Evolutionary conservation across 2,888 invertebrate species (phyloP), one percentile per base, ranked within the genome.

Genomic region (Terebella lapidaria): DNA sequence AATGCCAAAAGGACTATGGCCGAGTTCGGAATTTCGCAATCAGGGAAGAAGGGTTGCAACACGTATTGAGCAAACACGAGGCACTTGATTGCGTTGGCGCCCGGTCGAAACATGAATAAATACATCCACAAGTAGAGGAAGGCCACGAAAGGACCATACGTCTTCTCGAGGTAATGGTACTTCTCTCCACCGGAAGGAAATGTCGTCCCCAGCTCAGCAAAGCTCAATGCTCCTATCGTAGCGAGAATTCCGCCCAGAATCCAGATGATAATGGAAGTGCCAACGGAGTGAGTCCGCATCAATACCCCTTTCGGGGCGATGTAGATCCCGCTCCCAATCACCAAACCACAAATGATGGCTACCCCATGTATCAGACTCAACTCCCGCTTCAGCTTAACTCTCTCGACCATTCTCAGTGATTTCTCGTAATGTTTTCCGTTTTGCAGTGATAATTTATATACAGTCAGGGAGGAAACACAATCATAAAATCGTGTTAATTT

Each of bases 151-250:
- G 74, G 72, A 3, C 80, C 79, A 64, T 76, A 78, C 18, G 76
- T 74, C 30, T 74, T 63, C 60, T 70, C 69, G 27, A 79, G 75
- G 68, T 81, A 60, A 88, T 90, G 71, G 59, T 78, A 80, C 62
- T 78, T 77, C 18, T 78, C 79, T 0, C 79, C 79, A 2, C 77
- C 75, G 54, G 90, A 72, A 0, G 89, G 89, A 67, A 94, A 90
- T 42, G 89, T 89, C 0, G 93, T 47, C 2, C 94, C 94, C 58
- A 94, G 84, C 81, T 94, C 94, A 1, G 93, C 92, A 77, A 91
- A 93, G 77, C 92, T 92, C 10, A 92, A 84, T 0, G 93, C 92
- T 18, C 94, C 94, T 58, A 92, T 81, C 56, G 89, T 69, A 15
- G 72, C 92, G 59, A 76, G 84, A 42, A 91, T 75, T 22, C 95